phyloP scores from a whole-genome alignment of 1,140 invertebrate genomes.

The Drosophila subpulchrella region DNA sequence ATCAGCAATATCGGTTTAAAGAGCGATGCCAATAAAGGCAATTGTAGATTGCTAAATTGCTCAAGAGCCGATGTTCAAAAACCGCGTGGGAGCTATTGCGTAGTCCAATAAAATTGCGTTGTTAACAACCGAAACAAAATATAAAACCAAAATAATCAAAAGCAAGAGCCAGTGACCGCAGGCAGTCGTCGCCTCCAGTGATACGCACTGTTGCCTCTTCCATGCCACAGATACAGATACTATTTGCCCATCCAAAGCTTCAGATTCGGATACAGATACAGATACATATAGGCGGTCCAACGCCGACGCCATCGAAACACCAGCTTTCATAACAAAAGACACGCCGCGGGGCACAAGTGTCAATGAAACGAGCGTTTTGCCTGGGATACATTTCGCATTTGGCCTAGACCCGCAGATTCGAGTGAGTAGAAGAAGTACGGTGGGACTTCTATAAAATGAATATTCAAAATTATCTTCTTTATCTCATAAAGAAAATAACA shows the following conservation, averaged over 20 bases:
- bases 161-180: slow-evolving; percentile 67
- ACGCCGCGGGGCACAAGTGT: slow-evolving; percentile 74
- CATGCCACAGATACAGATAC: slow-evolving; percentile 63
- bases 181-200: slow-evolving; percentile 52
- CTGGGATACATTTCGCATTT: slow-evolving; percentile 35
- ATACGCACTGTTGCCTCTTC: slow-evolving; percentile 78
- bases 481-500: neutral
- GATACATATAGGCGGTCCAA: slow-evolving; percentile 56
- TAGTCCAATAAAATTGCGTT: slow-evolving; percentile 64
- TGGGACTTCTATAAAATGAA: neutral
- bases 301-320: slow-evolving; percentile 44
- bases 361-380: slow-evolving; percentile 69
- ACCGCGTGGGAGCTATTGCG: slow-evolving; percentile 63
- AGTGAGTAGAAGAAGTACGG: slow-evolving; percentile 26
- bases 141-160: slow-evolving; percentile 26
- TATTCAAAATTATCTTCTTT: neutral
- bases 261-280: slow-evolving; percentile 36
- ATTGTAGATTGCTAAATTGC: slow-evolving; percentile 32
- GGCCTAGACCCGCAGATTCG: slow-evolving; percentile 31
- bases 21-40: slow-evolving; percentile 35
- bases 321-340: slow-evolving; percentile 67
- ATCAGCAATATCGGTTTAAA: slow-evolving; percentile 21
- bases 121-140: slow-evolving; percentile 47
- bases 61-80: slow-evolving; percentile 31
- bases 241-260: slow-evolving; percentile 28